Conservation (phyloP, 2,797 vertebrate species). For the Takifugu rubripes region DNA sequence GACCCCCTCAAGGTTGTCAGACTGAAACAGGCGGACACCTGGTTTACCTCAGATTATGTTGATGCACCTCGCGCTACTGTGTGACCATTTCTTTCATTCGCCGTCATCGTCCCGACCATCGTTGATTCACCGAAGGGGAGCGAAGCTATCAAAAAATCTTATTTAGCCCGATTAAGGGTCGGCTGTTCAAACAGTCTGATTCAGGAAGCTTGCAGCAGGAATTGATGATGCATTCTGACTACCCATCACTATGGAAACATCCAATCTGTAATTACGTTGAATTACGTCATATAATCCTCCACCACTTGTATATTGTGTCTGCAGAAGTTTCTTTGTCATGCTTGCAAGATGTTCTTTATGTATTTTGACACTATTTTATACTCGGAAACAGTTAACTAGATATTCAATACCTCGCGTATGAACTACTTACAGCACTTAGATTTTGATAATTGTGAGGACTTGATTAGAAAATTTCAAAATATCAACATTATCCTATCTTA, state of each 20-base stretch:
- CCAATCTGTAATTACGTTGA: conserved; percentile 55
- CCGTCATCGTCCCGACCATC: conserved; percentile 42
- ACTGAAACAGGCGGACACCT: conserved; percentile 60
- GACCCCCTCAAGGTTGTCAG: conserved; percentile 59
- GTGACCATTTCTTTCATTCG: conserved; percentile 47
- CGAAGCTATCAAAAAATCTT: neutral
- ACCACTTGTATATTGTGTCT: conserved; percentile 70
- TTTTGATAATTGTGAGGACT: conserved; percentile 75
- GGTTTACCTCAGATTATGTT: conserved; percentile 73
- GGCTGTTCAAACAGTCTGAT: neutral
- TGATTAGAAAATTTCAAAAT: conserved; percentile 66
- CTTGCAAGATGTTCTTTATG: conserved; percentile 74
- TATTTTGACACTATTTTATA: conserved; percentile 75
- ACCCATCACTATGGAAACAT: conserved; percentile 47
- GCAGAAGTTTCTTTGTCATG: conserved; percentile 74
- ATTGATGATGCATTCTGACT: conserved; percentile 43
- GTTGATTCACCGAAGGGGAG: conserved; percentile 30
- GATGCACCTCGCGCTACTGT: conserved; percentile 54
- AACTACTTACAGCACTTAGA: conserved; percentile 82
- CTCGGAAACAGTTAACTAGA: conserved; percentile 69
- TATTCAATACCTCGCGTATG: conserved; percentile 77
- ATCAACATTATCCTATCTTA: conserved; percentile 75
- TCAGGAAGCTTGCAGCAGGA: conserved; percentile 10
- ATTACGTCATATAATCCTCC: conserved; percentile 69
- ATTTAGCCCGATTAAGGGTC: too few species aligned